A percentile compares a stretch with the other conserved stretches of the same genome.
phyloP scores from a whole-genome alignment of 2,113 vertebrate species.

The Grammomys surdaster region DNA sequence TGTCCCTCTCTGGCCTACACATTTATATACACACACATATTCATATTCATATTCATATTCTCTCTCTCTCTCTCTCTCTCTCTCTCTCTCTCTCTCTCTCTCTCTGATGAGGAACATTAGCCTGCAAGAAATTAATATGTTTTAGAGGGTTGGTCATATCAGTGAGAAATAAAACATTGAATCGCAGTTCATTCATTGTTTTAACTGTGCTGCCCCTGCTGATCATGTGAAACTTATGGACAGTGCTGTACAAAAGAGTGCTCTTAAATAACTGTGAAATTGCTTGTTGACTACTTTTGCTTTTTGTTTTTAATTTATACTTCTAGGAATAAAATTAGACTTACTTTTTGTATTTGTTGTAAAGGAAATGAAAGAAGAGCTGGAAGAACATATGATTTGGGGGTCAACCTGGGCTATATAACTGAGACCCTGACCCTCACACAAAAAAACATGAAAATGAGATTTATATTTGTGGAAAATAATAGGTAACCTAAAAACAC shows the following conservation, averaged over 20 bases:
- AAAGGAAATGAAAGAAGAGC: neutral
- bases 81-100: too few species aligned
- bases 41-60: too few species aligned
- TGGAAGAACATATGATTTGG: neutral
- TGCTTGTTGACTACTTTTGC: neutral
- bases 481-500: neutral
- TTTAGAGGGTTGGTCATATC: neutral
- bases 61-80: too few species aligned
- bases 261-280: constrained; percentile 28
- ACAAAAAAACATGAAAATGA: neutral
- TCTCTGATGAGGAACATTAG: neutral
- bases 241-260: neutral
- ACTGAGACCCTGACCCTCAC: neutral
- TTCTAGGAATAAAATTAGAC: constrained; percentile 49
- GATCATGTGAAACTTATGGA: neutral
- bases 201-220: neutral
- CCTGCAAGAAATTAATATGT: neutral
- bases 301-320: constrained; percentile 49
- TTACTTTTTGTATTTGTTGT: neutral
- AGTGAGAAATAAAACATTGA: neutral
- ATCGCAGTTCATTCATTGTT: neutral
- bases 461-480: too few species aligned
- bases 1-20: neutral
- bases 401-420: neutral
- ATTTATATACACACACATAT: neutral